Conservation (phyloP, 2,888 invertebrate species). For the Didymodactylos carnosus region DNA sequence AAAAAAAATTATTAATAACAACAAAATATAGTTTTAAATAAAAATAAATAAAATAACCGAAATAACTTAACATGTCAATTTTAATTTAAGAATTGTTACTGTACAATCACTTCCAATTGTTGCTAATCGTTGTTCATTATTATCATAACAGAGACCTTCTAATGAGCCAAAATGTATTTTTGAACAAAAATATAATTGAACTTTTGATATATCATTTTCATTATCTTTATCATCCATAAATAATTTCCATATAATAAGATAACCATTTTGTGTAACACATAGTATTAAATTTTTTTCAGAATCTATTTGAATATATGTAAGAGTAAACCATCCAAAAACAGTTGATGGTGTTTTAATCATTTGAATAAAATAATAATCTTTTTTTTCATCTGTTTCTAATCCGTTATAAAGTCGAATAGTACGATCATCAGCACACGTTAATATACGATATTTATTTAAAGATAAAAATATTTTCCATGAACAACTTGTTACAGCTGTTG, state of each 20-base stretch:
- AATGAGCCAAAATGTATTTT: neutral
- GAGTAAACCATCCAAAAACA: neutral
- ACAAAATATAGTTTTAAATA: neutral
- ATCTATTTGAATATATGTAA: neutral
- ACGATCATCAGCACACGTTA: neutral
- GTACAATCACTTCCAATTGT: neutral
- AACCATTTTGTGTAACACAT: neutral
- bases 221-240: neutral
- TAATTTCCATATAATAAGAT: neutral
- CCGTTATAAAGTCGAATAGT: neutral
- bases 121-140: neutral
- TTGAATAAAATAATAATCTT: neutral
- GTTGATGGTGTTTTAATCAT: neutral
- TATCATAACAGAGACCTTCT: neutral
- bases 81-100: neutral
- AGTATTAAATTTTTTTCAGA: neutral
- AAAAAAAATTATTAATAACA: no score
- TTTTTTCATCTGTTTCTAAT: no score
- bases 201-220: neutral
- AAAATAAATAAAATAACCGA: neutral
- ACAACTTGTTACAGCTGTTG: neutral
- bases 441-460: neutral
- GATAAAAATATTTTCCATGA: no score
- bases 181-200: no score
- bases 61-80: neutral